A percentile compares a stretch with the other conserved stretches of the same genome.
Evolutionary conservation across 2,113 vertebrate genomes (phyloP).

Genomic region (Lepus timidus): DNA sequence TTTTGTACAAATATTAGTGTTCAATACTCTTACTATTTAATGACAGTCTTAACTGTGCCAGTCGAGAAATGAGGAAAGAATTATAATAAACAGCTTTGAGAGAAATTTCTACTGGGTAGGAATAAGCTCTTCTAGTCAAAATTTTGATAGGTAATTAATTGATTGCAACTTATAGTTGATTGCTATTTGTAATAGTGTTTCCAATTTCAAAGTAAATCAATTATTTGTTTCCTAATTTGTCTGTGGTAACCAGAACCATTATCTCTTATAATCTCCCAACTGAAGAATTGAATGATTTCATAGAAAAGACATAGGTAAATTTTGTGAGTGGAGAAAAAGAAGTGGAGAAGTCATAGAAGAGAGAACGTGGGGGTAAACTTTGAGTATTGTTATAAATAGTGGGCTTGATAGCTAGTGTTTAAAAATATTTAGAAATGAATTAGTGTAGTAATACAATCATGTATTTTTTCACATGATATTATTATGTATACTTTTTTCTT

Average conservation of each 20-base stretch:
- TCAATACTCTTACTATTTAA: background rate
- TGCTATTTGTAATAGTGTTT: background rate
- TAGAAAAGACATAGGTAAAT: conserved; percentile 8
- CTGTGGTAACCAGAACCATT: background rate
- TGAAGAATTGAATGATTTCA: background rate
- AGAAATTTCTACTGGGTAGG: background rate
- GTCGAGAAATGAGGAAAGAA: background rate
- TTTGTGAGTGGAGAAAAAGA: background rate
- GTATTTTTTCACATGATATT: conserved; percentile 17
- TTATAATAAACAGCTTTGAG: background rate
- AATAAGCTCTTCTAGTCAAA: background rate
- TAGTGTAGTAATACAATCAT: background rate
- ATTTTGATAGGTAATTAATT: conserved; percentile 5
- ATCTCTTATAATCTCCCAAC: background rate
- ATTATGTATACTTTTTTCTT: background rate
- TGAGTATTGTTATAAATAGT: background rate
- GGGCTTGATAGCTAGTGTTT: background rate
- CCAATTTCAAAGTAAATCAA: background rate
- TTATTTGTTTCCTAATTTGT: background rate
- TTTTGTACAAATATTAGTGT: background rate
- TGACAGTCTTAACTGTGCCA: background rate
- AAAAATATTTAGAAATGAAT: conserved; percentile 34
- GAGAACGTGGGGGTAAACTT: background rate
- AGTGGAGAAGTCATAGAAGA: background rate
- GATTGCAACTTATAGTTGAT: conserved; percentile 21